These are phyloP conservation scores for Brachirus orientalis DNA, from an alignment of 2,113 vertebrate genomes.

Conservation along the genomic window DNA sequence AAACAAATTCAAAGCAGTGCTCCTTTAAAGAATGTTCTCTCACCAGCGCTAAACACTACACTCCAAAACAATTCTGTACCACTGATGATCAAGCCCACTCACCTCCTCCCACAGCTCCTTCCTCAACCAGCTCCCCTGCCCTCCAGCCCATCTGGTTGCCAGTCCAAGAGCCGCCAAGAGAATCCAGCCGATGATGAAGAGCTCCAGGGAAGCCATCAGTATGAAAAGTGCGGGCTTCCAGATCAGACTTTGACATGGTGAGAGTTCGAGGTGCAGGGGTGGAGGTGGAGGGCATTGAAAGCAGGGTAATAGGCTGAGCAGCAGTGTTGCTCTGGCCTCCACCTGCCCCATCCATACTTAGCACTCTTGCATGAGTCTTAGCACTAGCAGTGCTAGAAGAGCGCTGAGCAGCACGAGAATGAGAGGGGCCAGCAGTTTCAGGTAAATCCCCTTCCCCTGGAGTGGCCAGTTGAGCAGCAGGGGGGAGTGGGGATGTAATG, in stretches of 20 bases:
- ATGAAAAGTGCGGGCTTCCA: slow-evolving; percentile 83
- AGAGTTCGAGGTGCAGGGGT: slow-evolving; percentile 80
- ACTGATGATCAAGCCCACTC: slow-evolving; percentile 33
- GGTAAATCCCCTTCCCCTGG: slow-evolving; percentile 71
- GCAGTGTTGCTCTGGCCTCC: slow-evolving; percentile 69
- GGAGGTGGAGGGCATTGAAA: slow-evolving; percentile 76
- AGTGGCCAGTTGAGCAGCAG: slow-evolving; percentile 71
- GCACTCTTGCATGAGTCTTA: slow-evolving; percentile 90
- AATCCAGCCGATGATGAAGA: slow-evolving; percentile 82
- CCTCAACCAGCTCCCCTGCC: slow-evolving; percentile 82
- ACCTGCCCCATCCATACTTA: slow-evolving; percentile 89
- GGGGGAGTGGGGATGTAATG: slow-evolving; percentile 61
- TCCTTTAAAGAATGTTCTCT: no score
- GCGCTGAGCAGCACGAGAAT: slow-evolving; percentile 85
- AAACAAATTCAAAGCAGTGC: no score
- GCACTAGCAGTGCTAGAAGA: slow-evolving; percentile 90
- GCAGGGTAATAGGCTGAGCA: slow-evolving; percentile 60
- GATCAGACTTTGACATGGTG: slow-evolving; percentile 89
- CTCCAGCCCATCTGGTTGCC: slow-evolving; percentile 86
- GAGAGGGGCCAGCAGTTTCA: slow-evolving; percentile 65
- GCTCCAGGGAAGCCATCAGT: slow-evolving; percentile 73
- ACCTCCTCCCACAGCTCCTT: slow-evolving; percentile 92
- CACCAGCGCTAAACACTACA: not conserved
- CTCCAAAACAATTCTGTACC: not conserved
- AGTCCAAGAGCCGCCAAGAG: slow-evolving; percentile 82